phyloP scores from a whole-genome alignment of 1,140 invertebrate genomes.

The Trachelipus rathkii region DNA sequence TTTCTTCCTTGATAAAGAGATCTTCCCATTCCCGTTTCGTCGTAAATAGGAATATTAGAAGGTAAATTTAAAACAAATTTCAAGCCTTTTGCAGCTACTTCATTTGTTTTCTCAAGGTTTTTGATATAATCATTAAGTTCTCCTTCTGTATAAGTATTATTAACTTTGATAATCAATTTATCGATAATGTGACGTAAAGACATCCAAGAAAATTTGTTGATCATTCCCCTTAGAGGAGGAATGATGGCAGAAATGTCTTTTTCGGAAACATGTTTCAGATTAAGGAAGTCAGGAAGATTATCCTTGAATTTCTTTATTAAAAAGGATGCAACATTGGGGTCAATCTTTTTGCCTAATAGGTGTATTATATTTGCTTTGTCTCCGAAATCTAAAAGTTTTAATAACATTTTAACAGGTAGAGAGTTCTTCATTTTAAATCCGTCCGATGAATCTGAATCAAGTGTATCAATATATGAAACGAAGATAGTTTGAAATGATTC shows the following conservation, averaged over 20 bases:
- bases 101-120: background rate
- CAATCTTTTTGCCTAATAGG: background rate
- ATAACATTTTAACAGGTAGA: background rate
- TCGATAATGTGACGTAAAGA: background rate
- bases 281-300: background rate
- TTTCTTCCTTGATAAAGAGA: background rate
- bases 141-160: background rate
- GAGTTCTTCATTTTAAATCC: background rate
- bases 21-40: background rate
- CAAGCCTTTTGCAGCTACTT: background rate
- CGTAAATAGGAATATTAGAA: background rate
- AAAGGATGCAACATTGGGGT: background rate
- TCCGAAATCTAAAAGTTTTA: background rate
- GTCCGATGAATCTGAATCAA: background rate
- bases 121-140: background rate
- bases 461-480: background rate
- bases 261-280: background rate
- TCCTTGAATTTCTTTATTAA: background rate
- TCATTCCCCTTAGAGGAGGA: background rate
- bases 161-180: background rate
- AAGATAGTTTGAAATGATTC: background rate
- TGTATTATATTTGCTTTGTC: background rate
- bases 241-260: background rate
- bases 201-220: background rate
- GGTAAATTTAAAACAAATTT: background rate